A percentile compares a stretch with the other conserved stretches of the same genome.
Evolutionary conservation across 1,140 invertebrate species (phyloP).

Genomic region (Mylabris phalerata): DNA sequence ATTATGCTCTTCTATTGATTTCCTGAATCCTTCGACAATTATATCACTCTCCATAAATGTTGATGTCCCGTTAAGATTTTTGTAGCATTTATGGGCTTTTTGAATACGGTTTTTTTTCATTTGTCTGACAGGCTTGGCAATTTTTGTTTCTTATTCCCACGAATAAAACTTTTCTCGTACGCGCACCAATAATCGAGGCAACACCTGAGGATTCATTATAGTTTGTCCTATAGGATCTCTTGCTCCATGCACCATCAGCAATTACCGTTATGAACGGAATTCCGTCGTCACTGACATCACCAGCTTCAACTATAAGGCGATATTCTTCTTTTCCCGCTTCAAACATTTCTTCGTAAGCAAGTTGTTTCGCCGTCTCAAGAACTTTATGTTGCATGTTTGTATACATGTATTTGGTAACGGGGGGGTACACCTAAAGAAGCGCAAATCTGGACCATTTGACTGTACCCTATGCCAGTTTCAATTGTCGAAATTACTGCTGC

Average conservation of each 20-base stretch:
- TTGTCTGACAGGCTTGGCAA: conserved; percentile 31
- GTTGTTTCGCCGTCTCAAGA: no score
- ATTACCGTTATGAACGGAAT: conserved; percentile 28
- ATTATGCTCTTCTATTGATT: background rate
- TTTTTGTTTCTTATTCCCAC: conserved; percentile 34
- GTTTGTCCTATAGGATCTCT: conserved; percentile 27
- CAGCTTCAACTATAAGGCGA: conserved; percentile 12
- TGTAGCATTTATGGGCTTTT: background rate
- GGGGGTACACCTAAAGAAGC: no score
- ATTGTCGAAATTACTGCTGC: no score
- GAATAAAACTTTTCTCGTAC: conserved; percentile 36
- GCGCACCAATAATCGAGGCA: conserved; percentile 31
- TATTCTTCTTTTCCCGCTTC: conserved; percentile 11
- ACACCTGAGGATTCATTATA: conserved; percentile 31
- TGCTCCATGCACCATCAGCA: conserved; percentile 28
- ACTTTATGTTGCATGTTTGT: no score
- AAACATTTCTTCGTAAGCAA: no score
- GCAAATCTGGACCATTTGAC: no score
- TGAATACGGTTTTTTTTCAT: conserved; percentile 21
- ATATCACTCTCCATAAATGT: background rate
- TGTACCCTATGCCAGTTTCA: no score
- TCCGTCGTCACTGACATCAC: conserved; percentile 20
- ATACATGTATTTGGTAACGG: no score
- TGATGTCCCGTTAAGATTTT: background rate
- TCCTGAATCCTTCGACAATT: conserved; percentile 1